A percentile compares a stretch with the other conserved stretches of the same genome.
These are phyloP conservation scores for Troides oblongomaculatus DNA, from an alignment of 2,888 invertebrate genomes.

Conservation along the genomic window DNA sequence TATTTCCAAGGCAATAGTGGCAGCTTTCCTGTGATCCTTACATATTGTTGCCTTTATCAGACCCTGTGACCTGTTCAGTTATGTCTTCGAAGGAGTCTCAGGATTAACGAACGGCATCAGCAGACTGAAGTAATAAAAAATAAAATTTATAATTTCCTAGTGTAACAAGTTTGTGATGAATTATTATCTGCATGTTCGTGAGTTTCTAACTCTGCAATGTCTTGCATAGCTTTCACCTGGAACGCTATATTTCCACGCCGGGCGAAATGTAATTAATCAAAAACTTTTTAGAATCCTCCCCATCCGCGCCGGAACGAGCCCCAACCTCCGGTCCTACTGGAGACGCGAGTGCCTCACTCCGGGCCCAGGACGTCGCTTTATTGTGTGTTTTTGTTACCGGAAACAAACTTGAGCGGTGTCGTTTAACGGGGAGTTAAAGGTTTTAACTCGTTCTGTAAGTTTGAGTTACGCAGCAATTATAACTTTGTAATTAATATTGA, in stretches of 20 bases:
- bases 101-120: too few relatives aligned
- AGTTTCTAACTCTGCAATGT: constrained; percentile 41
- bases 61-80: too few relatives aligned
- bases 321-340: constrained; percentile 17
- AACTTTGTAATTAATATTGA: constrained; percentile 23
- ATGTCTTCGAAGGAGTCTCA: too few relatives aligned
- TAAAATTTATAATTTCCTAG: too few relatives aligned
- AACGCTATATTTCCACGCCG: constrained; percentile 69
- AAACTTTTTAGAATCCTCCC: constrained; percentile 63
- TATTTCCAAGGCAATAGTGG: too few relatives aligned
- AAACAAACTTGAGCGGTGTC: constrained; percentile 21
- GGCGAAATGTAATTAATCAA: constrained; percentile 78
- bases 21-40: too few relatives aligned
- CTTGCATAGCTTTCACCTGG: constrained; percentile 64
- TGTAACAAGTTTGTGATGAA: too few relatives aligned
- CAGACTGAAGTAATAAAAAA: too few relatives aligned
- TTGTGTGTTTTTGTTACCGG: constrained; percentile 24
- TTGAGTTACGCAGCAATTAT: constrained; percentile 5
- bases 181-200: constrained; percentile 1
- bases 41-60: too few relatives aligned
- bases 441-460: constrained; percentile 14
- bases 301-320: constrained; percentile 31
- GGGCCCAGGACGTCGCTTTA: constrained; percentile 35
- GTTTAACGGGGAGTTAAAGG: constrained; percentile 26
- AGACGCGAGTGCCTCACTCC: constrained; percentile 21